Evolutionary conservation across 2,797 vertebrate species (phyloP).

Genomic region (Bryconaethiops microstoma): DNA sequence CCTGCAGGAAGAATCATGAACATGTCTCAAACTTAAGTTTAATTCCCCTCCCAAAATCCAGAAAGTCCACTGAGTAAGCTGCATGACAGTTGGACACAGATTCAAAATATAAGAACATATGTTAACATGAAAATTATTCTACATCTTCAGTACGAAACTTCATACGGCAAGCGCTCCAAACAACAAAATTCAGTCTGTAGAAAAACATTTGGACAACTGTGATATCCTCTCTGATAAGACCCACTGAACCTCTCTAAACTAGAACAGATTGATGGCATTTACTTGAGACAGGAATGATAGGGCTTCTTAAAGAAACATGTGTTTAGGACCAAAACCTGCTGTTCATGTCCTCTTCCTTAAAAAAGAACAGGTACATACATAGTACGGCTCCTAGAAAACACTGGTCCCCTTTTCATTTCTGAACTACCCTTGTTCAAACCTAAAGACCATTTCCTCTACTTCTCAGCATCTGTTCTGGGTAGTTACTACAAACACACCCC

Average conservation of each 20-base stretch:
- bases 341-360: background rate
- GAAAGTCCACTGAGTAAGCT: conserved; percentile 52
- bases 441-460: background rate
- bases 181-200: conserved; percentile 39
- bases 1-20: conserved; percentile 54
- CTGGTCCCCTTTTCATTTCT: conserved; percentile 42
- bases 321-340: conserved; percentile 30
- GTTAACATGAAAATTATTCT: conserved; percentile 47
- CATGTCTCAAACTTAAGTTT: conserved; percentile 26
- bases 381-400: conserved; percentile 37
- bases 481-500: conserved; percentile 41
- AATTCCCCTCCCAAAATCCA: conserved; percentile 18
- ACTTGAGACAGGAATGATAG: conserved; percentile 8
- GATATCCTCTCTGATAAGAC: conserved; percentile 24
- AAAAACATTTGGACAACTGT: conserved; percentile 11
- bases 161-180: conserved; percentile 51
- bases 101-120: conserved; percentile 54
- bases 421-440: background rate
- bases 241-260: conserved; percentile 40
- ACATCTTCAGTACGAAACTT: conserved; percentile 59
- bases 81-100: conserved; percentile 48
- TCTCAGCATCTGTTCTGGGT: conserved; percentile 6
- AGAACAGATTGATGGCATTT: conserved; percentile 42
- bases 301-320: conserved; percentile 7
- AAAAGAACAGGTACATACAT: conserved; percentile 25